Conservation (phyloP, 2,797 vertebrate species). For the Pseudochirops cupreus region DNA sequence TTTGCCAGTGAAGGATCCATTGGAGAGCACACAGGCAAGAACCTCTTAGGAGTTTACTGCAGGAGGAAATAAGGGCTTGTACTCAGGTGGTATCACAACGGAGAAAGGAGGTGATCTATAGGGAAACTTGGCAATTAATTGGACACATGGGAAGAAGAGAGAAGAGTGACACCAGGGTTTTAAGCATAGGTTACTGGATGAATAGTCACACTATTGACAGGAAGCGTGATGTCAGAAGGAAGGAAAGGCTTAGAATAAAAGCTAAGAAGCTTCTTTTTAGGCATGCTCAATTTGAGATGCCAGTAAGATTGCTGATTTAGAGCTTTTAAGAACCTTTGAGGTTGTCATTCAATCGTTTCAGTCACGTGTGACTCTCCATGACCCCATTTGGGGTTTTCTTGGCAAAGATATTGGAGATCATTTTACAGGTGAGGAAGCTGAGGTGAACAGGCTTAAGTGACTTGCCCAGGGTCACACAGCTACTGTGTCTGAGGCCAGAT, state of each 20-base stretch:
- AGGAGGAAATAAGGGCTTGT: no score
- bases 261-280: background rate
- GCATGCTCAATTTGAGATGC: no score
- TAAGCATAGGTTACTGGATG: background rate
- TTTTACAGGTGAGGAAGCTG: background rate
- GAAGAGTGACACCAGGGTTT: no score
- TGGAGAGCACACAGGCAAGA: no score
- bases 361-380: background rate
- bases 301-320: background rate
- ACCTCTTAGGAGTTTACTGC: no score
- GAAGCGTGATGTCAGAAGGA: background rate
- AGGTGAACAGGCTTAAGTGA: background rate
- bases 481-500: background rate
- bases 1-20: no score
- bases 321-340: background rate
- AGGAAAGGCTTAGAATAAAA: background rate
- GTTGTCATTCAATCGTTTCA: background rate
- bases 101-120: no score
- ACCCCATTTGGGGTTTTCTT: background rate
- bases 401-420: background rate
- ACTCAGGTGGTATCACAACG: no score
- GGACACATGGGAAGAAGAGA: no score
- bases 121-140: no score
- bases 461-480: background rate
- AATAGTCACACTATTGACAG: background rate